Percentiles rank a stretch among this genome's conserved stretches.
phyloP scores from a whole-genome alignment of 2,888 invertebrate species.

The Sesamia inferens region DNA sequence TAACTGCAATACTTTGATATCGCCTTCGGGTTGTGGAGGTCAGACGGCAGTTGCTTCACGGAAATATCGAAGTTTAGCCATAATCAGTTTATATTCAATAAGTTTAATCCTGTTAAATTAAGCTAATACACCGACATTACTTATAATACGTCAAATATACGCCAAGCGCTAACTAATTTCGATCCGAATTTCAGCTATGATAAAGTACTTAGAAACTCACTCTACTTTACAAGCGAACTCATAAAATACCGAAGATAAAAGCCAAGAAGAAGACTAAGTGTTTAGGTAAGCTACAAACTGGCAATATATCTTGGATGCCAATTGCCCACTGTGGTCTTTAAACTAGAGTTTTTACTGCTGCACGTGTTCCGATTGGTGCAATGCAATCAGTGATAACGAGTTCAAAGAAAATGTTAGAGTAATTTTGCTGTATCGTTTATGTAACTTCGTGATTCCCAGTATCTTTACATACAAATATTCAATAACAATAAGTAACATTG shows the following conservation, averaged over 20 bases:
- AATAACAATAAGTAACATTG: neutral
- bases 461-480: neutral
- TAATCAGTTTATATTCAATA: no score
- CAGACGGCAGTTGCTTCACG: no score
- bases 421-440: conserved; percentile 15
- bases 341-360: conserved; percentile 54
- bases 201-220: neutral
- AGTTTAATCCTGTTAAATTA: no score
- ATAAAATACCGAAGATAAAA: conserved; percentile 15
- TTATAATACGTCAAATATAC: no score
- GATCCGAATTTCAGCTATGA: neutral
- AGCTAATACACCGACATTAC: no score
- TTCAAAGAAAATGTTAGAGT: conserved; percentile 30
- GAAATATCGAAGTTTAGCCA: no score
- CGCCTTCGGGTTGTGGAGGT: no score
- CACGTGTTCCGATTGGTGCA: conserved; percentile 59
- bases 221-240: neutral
- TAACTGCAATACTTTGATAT: no score
- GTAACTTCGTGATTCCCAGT: neutral
- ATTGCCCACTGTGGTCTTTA: conserved; percentile 56
- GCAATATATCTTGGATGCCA: conserved; percentile 47
- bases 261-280: conserved; percentile 15
- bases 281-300: conserved; percentile 18
- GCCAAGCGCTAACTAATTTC: no score
- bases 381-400: conserved; percentile 54